Base-by-base conservation (phyloP, 2,797 vertebrate genomes). In the Chloroceryle inda region DNA sequence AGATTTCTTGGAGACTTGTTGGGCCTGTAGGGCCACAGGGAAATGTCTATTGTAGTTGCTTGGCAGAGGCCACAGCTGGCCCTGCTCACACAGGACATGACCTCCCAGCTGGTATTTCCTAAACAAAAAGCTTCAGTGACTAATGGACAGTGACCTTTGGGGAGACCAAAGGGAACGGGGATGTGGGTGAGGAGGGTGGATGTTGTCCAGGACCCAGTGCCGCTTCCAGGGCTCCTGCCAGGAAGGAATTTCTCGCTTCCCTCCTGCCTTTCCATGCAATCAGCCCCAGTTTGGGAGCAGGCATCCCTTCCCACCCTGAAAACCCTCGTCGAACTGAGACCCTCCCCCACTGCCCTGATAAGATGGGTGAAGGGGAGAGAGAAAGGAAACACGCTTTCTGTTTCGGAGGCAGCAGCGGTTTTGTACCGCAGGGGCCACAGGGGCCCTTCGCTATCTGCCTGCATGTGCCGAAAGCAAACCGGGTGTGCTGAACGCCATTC, bases 61-160 rank as follows among this genome's bases (percentile, higher is more conserved):
- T 92, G 92, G 89, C 88, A 72, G 27, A 63, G 58, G 26, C 59
- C 9, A 6, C 0, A 2, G n/a, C 45, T 63, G 64, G 79, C 21
- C 35, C 35, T 29, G 42, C 67, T 75, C 35, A 4, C 44, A 13
- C 0, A 2, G 82, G 44, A 59, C 79, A 47, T 52, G 59, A 80
- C 82, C 69, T 85, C 78, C 90, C 85, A 49, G 64, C n/a, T 93
- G 76, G 82, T 61, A 66, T 93, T 96, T 72, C 83, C 79, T 75
- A 10, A 76, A 83, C 83, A 75, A 83, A 88, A 80, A 83, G 50
- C 79, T 33, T 38, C 68, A 15, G 52, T 81, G 89, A 58, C 31
- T 62, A 63, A 78, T 2, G 49, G 29, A n/a, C 55, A 27, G 21
- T 49, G 94, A 87, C 94, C 85, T 91, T 42, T 58, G 64, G 63